These are phyloP conservation scores for Micronycteris hirsuta DNA, from an alignment of 2,113 vertebrate species.

Conservation along the genomic window DNA sequence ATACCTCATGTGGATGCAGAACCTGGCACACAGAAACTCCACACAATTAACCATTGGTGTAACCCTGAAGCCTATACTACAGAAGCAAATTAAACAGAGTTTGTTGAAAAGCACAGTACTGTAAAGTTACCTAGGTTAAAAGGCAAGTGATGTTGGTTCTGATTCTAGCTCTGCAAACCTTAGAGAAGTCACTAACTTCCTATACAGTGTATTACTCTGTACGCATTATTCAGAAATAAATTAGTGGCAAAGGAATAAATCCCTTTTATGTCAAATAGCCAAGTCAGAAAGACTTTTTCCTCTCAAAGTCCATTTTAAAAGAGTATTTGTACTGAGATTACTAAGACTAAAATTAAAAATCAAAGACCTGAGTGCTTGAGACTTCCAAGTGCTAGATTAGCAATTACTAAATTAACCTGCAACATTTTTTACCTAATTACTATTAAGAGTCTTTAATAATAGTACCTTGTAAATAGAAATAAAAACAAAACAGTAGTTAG, in stretches of 20 bases:
- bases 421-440: slow-evolving; percentile 14
- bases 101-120: not conserved
- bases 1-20: not conserved
- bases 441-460: not conserved
- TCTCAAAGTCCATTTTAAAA: not conserved
- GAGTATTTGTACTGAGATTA: not conserved
- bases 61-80: not conserved
- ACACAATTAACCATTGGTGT: not conserved
- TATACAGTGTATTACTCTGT: not conserved
- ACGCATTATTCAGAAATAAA: not conserved
- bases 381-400: not conserved
- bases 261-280: not conserved
- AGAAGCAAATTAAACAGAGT: not conserved
- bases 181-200: not conserved
- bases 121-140: not conserved
- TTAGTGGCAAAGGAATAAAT: not conserved
- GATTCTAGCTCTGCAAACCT: not conserved
- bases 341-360: not conserved
- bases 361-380: not conserved
- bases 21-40: not conserved
- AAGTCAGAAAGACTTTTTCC: not conserved
- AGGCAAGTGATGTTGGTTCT: not conserved
- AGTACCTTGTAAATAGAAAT: not conserved
- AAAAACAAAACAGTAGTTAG: not conserved
- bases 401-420: not conserved